phyloP scores from a whole-genome alignment of 2,113 vertebrate genomes.

The Serinus canaria region DNA sequence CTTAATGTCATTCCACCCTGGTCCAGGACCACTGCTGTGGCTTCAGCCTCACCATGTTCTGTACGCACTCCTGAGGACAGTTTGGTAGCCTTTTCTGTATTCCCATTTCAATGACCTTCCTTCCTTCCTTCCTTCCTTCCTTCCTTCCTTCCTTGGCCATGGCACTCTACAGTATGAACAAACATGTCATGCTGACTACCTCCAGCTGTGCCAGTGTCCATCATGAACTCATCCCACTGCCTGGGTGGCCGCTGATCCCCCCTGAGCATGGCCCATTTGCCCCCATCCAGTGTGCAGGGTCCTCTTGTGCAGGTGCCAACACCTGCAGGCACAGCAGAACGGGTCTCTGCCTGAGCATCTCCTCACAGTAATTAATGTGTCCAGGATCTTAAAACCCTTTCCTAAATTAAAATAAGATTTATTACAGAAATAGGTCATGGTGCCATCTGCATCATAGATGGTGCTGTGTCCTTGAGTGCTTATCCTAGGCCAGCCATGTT shows the following conservation, averaged over 20 bases:
- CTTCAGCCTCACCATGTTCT: not conserved
- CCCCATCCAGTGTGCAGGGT: accelerated
- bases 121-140: not conserved
- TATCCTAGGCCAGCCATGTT: not conserved
- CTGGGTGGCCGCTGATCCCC: not conserved
- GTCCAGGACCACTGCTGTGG: too few species aligned
- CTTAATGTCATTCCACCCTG: not conserved
- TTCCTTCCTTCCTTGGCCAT: not conserved
- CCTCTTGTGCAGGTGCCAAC: not conserved
- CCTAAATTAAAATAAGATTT: not conserved
- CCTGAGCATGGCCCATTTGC: not conserved
- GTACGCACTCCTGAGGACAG: not conserved
- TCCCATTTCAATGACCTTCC: accelerated
- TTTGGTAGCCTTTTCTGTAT: not conserved
- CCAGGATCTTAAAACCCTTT: not conserved
- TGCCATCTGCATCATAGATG: not conserved
- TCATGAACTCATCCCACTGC: not conserved
- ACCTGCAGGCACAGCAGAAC: accelerated
- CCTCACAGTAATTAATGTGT: not conserved
- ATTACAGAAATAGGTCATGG: not conserved
- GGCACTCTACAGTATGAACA: not conserved
- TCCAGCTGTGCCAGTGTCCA: not conserved
- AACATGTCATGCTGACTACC: not conserved
- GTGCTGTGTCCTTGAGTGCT: not conserved
- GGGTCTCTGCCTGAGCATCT: not conserved